Conservation (phyloP, 2,888 invertebrate genomes). For the Nomada lathburiana region DNA sequence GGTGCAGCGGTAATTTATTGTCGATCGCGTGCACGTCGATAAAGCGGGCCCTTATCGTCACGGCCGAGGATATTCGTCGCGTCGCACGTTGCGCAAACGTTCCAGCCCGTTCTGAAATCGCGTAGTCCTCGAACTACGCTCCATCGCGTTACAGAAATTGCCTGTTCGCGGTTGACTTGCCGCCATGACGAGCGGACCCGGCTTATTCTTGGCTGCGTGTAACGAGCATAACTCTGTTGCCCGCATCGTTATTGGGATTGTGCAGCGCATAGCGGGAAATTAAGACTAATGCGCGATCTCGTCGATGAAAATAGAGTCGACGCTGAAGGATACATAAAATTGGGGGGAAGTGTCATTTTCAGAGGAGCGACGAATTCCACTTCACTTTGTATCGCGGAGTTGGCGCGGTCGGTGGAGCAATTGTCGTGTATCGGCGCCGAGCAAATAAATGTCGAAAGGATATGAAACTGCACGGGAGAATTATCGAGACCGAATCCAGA, state of each 20-base stretch:
- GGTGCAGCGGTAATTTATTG: slow-evolving; percentile 53
- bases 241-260: slow-evolving; percentile 52
- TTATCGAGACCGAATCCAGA: too few relatives aligned
- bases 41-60: slow-evolving; percentile 50
- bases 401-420: too few relatives aligned
- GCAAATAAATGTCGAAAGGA: too few relatives aligned
- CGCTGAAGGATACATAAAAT: not conserved
- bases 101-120: slow-evolving; percentile 62
- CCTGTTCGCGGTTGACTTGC: slow-evolving; percentile 70
- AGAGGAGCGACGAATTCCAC: not conserved
- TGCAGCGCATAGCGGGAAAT: slow-evolving; percentile 35
- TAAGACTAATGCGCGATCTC: not conserved
- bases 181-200: slow-evolving; percentile 42
- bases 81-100: slow-evolving; percentile 44
- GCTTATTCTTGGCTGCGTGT: slow-evolving; percentile 58
- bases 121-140: slow-evolving; percentile 35
- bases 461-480: too few relatives aligned
- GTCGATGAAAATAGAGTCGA: slow-evolving; percentile 19
- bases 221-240: slow-evolving; percentile 56
- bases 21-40: slow-evolving; percentile 51
- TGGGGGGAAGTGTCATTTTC: not conserved
- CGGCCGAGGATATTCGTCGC: slow-evolving; percentile 5
- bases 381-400: too few relatives aligned
- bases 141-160: slow-evolving; percentile 62
- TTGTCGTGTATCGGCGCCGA: too few relatives aligned